Evolutionary conservation across 1,140 invertebrate genomes (phyloP).

Genomic region (Drosophila asahinai): DNA sequence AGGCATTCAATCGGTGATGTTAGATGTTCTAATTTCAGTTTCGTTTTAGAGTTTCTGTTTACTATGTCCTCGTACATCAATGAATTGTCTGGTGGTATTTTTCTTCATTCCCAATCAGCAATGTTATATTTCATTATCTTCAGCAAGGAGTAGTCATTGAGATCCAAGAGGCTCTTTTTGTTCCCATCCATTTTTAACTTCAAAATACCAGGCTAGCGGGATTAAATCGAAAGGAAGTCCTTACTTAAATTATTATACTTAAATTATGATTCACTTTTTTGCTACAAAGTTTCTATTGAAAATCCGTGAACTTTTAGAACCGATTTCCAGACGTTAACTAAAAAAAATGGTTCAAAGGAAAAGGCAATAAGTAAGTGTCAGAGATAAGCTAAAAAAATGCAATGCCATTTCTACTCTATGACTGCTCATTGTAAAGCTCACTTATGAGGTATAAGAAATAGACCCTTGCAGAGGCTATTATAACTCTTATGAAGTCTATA

Average conservation of each 20-base stretch:
- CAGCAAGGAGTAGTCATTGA: conserved; percentile 1
- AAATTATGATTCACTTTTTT: no score
- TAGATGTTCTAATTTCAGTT: not conserved
- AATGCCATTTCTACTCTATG: no score
- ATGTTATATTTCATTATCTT: conserved; percentile 4
- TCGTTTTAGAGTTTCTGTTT: not conserved
- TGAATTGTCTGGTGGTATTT: not conserved
- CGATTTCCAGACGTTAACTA: no score
- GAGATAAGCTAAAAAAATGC: not conserved
- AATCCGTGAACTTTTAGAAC: no score
- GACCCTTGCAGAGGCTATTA: no score
- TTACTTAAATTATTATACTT: no score
- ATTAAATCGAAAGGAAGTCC: no score
- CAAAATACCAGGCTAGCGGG: no score
- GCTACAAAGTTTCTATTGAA: no score
- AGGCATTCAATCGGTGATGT: not conserved
- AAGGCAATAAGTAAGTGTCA: not conserved
- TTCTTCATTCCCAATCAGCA: not conserved
- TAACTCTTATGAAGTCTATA: not conserved
- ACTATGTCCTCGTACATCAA: not conserved
- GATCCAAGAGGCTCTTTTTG: not conserved
- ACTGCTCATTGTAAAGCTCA: no score
- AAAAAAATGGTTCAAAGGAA: not conserved
- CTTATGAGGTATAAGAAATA: no score
- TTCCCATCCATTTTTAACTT: not conserved